A percentile compares a stretch with the other conserved stretches of the same genome.
Evolutionary conservation across 2,888 invertebrate species (phyloP).

Genomic region (Onthophagus sagittarius): DNA sequence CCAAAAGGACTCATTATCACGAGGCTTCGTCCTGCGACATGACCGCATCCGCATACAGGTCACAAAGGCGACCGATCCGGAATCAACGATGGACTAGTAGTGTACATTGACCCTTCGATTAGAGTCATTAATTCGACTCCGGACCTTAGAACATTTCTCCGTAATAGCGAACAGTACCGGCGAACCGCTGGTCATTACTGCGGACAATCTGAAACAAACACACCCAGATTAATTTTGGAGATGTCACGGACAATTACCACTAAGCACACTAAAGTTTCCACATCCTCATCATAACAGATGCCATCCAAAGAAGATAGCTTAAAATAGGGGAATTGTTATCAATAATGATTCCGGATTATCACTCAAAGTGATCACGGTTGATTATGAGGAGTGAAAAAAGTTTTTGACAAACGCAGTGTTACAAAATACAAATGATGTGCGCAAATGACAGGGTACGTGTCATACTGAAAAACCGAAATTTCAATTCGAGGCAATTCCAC

Average conservation of each 20-base stretch:
- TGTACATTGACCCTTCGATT: constrained; percentile 22
- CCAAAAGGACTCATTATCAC: constrained; percentile 34
- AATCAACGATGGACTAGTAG: neutral
- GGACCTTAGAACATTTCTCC: constrained; percentile 27
- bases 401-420: neutral
- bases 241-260: constrained; percentile 7
- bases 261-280: neutral
- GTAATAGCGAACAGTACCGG: constrained; percentile 21
- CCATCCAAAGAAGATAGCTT: too few species aligned
- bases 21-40: constrained; percentile 29
- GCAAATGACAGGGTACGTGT: neutral
- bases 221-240: neutral
- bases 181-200: constrained; percentile 15
- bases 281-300: too few species aligned
- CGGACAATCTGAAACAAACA: constrained; percentile 15
- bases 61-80: constrained; percentile 10
- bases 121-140: constrained; percentile 25
- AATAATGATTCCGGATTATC: too few species aligned
- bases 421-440: neutral
- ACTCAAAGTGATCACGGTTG: neutral
- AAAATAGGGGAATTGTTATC: too few species aligned
- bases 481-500: neutral
- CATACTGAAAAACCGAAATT: neutral
- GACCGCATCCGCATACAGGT: constrained; percentile 29
- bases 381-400: neutral